Percentiles rank a stretch among this genome's conserved stretches.
Conservation (phyloP, 2,888 invertebrate species). For the Prosapia bicincta region DNA sequence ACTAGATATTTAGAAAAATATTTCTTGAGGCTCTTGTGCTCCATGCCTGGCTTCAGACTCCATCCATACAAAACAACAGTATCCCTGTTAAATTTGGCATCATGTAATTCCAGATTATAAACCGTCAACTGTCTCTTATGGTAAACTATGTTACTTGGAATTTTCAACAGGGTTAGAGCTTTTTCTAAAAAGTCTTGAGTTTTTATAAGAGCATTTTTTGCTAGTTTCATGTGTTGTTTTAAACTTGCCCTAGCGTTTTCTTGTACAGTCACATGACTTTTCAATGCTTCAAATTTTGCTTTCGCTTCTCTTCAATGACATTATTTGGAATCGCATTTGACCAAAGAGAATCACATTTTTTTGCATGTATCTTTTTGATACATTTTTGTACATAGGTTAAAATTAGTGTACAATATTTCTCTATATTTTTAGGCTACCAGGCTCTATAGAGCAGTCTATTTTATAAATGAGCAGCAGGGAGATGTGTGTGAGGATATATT, state of each 20-base stretch:
- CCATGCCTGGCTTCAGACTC: conserved; percentile 39
- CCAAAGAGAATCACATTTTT: background rate
- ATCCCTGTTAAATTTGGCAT: conserved; percentile 26
- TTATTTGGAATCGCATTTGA: background rate
- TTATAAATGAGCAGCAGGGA: background rate
- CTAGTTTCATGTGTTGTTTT: background rate
- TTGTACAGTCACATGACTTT: background rate
- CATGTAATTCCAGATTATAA: conserved; percentile 39
- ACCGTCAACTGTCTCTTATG: conserved; percentile 40
- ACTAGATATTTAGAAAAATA: no score
- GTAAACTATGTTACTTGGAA: conserved; percentile 38
- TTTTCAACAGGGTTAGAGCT: conserved; percentile 36
- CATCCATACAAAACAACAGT: conserved; percentile 39
- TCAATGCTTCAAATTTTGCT: background rate
- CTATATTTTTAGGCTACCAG: conserved; percentile 15
- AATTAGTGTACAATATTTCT: conserved; percentile 17
- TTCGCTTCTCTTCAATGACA: background rate
- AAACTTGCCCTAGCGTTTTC: background rate
- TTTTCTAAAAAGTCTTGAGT: conserved; percentile 30
- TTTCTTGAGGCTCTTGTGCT: no score
- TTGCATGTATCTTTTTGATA: conserved; percentile 23
- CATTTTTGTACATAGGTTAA: conserved; percentile 18
- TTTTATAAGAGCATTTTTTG: background rate
- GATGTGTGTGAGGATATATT: background rate
- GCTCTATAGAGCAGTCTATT: background rate